Base-by-base conservation (phyloP, 2,797 vertebrate species). In the Clarias fuscus region DNA sequence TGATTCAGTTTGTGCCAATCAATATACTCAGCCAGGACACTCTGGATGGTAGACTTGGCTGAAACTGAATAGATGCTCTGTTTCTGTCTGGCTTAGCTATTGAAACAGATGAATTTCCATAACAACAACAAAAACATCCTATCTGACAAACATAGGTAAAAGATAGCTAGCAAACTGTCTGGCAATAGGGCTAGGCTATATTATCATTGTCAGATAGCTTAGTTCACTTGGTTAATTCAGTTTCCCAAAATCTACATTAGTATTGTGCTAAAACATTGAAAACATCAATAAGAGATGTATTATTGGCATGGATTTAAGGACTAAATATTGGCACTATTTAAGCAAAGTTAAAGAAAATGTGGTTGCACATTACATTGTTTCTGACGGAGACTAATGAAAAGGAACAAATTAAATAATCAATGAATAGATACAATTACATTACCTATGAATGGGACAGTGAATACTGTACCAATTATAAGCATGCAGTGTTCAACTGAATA, bases 21-120 rank as follows among this genome's bases (percentile, higher is more conserved):
- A 85, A 89, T 89, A 89, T 62, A 83, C n/a, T 86, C 62, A 88
- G 82, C 81, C 89, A 87, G 84, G 80, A 2, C 64, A 90, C 48
- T 64, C 43, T 81, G 71, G 71, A 81, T 86, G 86, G 90, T 90
- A 91, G 92, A 93, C 91, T 91, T 90, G 91, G 91, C 88, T 88
- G 85, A 89, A 92, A 88, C 86, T 90, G 76, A 87, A 86, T 84
- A 82, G 87, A 64, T 73, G 76, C 65, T 48, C 73, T 77, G 33
- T 76, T 86, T 79, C 76, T 84, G 68, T 82, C 67, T 13, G 18
- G 58, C 48, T 20, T 43, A 58, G 58, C 22, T 76, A 76, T 82
- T 92, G 91, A 95, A 93, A 94, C 91, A 81, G 81, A 27, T 27
- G 24, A 53, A 75, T 14, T 75, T 75, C 40, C 43, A 27, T 24